Percentiles rank a stretch among this genome's conserved stretches.
Evolutionary conservation across 2,888 invertebrate species (phyloP).

Genomic region (Stenodema calcarata): DNA sequence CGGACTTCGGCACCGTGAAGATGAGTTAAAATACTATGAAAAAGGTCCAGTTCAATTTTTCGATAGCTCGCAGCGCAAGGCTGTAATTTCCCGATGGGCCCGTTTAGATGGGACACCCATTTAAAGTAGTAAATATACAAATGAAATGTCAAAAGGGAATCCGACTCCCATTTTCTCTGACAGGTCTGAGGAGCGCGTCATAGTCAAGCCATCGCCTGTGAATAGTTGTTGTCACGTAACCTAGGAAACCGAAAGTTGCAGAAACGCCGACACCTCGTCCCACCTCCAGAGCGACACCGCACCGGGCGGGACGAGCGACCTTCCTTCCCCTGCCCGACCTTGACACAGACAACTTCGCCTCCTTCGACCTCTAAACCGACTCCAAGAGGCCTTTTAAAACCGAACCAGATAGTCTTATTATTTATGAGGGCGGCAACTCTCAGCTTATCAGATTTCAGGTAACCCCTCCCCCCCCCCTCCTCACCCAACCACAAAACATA

Average conservation of each 20-base stretch:
- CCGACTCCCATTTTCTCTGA: too few species aligned
- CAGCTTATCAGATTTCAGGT: background rate
- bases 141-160: too few species aligned
- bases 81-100: too few species aligned
- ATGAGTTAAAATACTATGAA: too few species aligned
- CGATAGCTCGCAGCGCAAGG: too few species aligned
- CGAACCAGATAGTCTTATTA: background rate
- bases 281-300: background rate
- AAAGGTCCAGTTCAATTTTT: too few species aligned
- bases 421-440: background rate
- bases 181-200: too few species aligned
- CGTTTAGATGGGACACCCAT: too few species aligned
- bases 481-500: background rate
- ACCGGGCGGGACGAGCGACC: background rate
- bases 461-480: background rate
- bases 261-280: background rate
- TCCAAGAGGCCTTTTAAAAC: background rate
- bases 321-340: background rate
- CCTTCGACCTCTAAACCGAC: slow-evolving; percentile 2
- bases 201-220: too few species aligned
- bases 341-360: slow-evolving; percentile 18
- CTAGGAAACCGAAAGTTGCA: background rate
- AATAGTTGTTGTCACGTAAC: background rate
- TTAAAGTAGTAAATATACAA: too few species aligned
- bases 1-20: too few species aligned